Evolutionary conservation across 2,888 invertebrate species (phyloP).

Genomic region (Portevinia maculata): DNA sequence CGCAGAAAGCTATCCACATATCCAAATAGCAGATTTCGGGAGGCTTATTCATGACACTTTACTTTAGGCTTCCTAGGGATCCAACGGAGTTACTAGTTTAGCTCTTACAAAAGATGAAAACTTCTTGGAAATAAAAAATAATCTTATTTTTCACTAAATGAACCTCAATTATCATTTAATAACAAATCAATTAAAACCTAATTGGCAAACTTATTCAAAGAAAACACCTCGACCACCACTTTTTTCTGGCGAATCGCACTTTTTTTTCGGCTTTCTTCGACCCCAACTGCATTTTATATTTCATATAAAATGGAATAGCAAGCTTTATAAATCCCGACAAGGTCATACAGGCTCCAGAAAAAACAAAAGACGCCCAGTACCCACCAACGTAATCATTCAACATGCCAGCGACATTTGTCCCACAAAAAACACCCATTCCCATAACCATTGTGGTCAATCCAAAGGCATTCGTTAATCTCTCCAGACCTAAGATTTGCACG

Average conservation of each 20-base stretch:
- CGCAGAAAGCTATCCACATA: no score
- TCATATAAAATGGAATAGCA: constrained; percentile 75
- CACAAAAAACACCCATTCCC: constrained; percentile 88
- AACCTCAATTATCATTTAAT: no score
- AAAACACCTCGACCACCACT: constrained; percentile 14
- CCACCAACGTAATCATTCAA: constrained; percentile 76
- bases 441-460: constrained; percentile 90
- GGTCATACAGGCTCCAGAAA: constrained; percentile 79
- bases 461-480: constrained; percentile 91
- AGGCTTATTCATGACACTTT: no score
- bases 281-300: not conserved
- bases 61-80: no score
- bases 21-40: no score
- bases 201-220: not conserved
- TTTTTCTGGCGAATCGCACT: constrained; percentile 38
- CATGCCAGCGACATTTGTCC: constrained; percentile 83
- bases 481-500: constrained; percentile 89
- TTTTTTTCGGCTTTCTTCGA: constrained; percentile 4
- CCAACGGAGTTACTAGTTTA: no score
- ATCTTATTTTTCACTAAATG: no score
- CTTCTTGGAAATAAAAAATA: no score
- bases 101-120: no score
- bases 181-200: no score
- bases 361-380: constrained; percentile 76
- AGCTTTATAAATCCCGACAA: constrained; percentile 77